Conservation (phyloP, 2,797 vertebrate species). For the Rhabdophis nuchalis region DNA sequence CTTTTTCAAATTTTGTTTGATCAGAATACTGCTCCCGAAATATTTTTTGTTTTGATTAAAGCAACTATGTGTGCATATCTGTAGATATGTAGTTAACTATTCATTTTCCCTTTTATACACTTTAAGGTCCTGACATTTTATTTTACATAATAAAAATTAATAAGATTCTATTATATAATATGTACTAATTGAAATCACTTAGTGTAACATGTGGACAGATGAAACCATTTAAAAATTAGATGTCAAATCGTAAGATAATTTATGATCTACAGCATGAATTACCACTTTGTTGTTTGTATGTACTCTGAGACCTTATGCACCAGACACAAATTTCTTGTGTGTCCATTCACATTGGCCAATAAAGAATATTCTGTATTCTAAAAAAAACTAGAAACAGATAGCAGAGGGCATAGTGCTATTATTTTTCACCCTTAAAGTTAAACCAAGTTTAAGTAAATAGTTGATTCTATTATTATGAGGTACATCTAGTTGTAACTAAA, state of each 20-base stretch:
- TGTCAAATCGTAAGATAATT: background rate
- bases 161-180: background rate
- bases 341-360: background rate
- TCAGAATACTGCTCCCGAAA: background rate
- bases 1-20: background rate
- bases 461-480: background rate
- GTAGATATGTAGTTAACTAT: background rate
- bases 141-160: background rate
- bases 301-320: background rate
- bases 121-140: background rate
- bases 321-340: background rate
- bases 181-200: background rate
- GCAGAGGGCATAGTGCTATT: background rate
- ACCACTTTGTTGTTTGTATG: background rate
- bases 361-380: background rate
- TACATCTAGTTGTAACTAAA: background rate
- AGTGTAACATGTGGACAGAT: background rate
- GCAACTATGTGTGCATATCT: background rate
- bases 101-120: background rate
- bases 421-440: background rate
- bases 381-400: background rate
- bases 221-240: background rate
- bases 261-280: background rate
- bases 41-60: background rate
- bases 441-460: background rate